A percentile compares a stretch with the other conserved stretches of the same genome.
phyloP scores from a whole-genome alignment of 2,113 vertebrate genomes.

The Oriolus oriolus region DNA sequence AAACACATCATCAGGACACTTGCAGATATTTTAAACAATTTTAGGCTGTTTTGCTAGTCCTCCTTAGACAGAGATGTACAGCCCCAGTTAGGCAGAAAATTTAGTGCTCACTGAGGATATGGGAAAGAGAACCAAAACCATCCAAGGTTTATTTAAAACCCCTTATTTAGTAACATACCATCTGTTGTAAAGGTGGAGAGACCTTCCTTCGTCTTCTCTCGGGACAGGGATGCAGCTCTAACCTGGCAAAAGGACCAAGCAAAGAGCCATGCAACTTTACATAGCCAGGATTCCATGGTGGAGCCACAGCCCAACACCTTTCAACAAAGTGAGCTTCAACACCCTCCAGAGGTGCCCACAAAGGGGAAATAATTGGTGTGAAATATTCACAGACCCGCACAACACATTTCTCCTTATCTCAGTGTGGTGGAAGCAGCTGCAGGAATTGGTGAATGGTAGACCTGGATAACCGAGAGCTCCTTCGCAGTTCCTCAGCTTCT shows the following conservation, averaged over 20 bases:
- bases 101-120: neutral
- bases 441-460: neutral
- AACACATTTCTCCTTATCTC: neutral
- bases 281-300: neutral
- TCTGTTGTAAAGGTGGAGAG: neutral
- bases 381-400: rapidly evolving
- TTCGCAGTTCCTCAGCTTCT: neutral
- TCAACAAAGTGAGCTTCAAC: neutral
- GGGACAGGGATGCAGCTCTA: neutral
- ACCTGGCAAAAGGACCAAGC: neutral
- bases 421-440: neutral
- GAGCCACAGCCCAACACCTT: neutral
- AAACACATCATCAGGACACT: neutral
- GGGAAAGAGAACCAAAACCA: neutral
- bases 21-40: neutral
- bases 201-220: neutral
- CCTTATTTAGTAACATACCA: neutral
- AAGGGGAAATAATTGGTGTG: neutral
- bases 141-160: neutral
- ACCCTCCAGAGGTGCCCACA: neutral
- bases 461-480: neutral
- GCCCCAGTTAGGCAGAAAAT: neutral
- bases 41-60: neutral
- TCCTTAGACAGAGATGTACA: neutral
- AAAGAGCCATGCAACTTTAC: neutral